Evolutionary conservation across 2,888 invertebrate species (phyloP).

Genomic region (Eledona agricola): DNA sequence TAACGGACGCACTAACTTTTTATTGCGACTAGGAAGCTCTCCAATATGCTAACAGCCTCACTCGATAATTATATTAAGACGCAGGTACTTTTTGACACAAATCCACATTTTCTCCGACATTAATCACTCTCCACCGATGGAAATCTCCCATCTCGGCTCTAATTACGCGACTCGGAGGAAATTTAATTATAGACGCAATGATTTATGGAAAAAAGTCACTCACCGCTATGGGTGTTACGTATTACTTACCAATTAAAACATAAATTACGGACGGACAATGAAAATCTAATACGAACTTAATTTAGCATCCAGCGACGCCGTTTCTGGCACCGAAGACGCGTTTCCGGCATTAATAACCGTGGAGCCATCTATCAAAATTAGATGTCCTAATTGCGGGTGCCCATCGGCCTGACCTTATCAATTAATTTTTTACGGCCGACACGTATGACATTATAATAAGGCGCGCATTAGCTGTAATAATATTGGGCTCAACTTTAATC

Average conservation of each 20-base stretch:
- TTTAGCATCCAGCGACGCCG: too few species aligned
- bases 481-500: slow-evolving; percentile 27
- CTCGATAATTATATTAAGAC: slow-evolving; percentile 13
- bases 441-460: slow-evolving; percentile 21
- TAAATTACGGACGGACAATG: slow-evolving; percentile 8
- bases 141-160: slow-evolving; percentile 4
- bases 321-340: neutral
- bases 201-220: slow-evolving; percentile 10
- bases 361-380: slow-evolving; percentile 32
- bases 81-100: slow-evolving; percentile 14
- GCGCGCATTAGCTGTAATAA: slow-evolving; percentile 21
- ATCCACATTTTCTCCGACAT: slow-evolving; percentile 9
- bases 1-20: slow-evolving; percentile 34
- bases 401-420: slow-evolving; percentile 18
- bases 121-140: slow-evolving; percentile 12
- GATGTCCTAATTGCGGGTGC: slow-evolving; percentile 29
- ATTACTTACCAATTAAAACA: slow-evolving; percentile 12
- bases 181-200: slow-evolving; percentile 10
- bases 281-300: too few species aligned
- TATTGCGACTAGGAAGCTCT: slow-evolving; percentile 10
- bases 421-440: slow-evolving; percentile 23
- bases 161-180: slow-evolving; percentile 5
- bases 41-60: slow-evolving; percentile 8
- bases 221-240: slow-evolving; percentile 5
- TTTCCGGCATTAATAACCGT: slow-evolving; percentile 16